Base-by-base conservation (phyloP, 2,797 vertebrate species). In the Scolopax rusticola region DNA sequence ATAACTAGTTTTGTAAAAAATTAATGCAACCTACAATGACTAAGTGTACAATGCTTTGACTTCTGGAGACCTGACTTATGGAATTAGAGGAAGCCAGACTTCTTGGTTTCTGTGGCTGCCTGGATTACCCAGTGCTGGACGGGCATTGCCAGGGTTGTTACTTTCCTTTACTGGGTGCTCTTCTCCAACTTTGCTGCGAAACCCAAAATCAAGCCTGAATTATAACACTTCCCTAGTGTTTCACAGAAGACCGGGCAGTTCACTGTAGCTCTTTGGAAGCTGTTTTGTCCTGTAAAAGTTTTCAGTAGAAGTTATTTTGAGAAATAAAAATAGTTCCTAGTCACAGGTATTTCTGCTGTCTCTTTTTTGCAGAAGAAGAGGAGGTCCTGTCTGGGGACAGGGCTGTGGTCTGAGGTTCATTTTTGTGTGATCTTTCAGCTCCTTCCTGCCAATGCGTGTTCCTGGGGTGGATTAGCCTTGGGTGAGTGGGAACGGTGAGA, bases 211-310 rank as follows among this genome's bases (percentile, higher is more conserved):
- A 21, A 32, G 23, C 63, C 65, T 51, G 48, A 15, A 4, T 69
- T 16, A 4, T 0, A 40, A 0, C 41, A 10, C 18, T 79, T 60
- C 16, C 41, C 9, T 8, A 6, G 2, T 24, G 40, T 41, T 40
- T 48, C 40, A 28, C 19, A 38, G 5, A 48, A 33, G 20, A 8
- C 14, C 15, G 33, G 28, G 11, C 14, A 30, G 12, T 18, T n/a
- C 15, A 24, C 13, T 28, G 7, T 41, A 54, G 50, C 70, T 78
- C 51, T 61, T 45, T 25, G 40, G 56, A 40, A 84, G 27, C 33
- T 54, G 38, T 50, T n/a, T 47, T 43, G 27, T 38, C 27, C 28
- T 27, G 15, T 8, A 20, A 59, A 76, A 47, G 27, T 65, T 51
- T 71, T 36, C 61, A 81, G 78, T 17, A 15, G 4, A 65, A 67